phyloP scores from a whole-genome alignment of 2,888 invertebrate species.

The Platynereis dumerilii region DNA sequence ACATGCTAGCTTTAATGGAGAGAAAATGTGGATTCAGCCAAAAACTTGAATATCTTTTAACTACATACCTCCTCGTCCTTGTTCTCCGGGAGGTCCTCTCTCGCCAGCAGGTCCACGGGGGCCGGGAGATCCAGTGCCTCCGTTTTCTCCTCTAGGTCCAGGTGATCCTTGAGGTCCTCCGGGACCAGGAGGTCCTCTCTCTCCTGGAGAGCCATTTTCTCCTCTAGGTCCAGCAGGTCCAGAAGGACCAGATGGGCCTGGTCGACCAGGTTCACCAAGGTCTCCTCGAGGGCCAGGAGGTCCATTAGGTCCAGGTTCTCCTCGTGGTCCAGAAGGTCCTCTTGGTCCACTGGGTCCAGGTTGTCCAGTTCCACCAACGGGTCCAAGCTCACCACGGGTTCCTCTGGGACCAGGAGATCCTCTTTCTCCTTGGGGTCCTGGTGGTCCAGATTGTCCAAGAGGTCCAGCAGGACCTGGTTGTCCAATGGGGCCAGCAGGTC shows the following conservation, averaged over 20 bases:
- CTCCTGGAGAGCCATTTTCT: constrained; percentile 34
- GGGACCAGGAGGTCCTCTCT: constrained; percentile 37
- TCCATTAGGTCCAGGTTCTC: constrained; percentile 16
- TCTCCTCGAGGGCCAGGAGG: constrained; percentile 36
- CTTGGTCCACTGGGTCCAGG: constrained; percentile 26
- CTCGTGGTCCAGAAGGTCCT: constrained; percentile 21
- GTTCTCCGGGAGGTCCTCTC: constrained; percentile 18
- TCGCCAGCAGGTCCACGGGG: constrained; percentile 15
- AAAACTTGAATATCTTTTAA: no score
- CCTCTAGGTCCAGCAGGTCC: constrained; percentile 23
- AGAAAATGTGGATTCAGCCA: no score
- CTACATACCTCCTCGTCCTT: constrained; percentile 17
- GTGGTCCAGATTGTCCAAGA: constrained; percentile 16
- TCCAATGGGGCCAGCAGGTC: constrained; percentile 28
- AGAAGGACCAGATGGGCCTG: constrained; percentile 35
- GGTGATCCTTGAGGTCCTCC: constrained; percentile 17
- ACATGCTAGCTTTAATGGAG: no score
- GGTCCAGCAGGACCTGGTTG: constrained; percentile 30
- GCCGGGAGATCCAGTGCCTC: constrained; percentile 26
- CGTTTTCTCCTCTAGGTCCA: constrained; percentile 18
- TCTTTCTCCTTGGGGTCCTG: constrained; percentile 21
- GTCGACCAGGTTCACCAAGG: constrained; percentile 23
- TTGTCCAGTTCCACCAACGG: constrained; percentile 22
- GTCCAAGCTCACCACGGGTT: constrained; percentile 29
- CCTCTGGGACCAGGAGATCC: constrained; percentile 34